Percentiles rank a stretch among this genome's conserved stretches.
phyloP scores from a whole-genome alignment of 2,113 vertebrate species.

The Nothocercus julius region DNA sequence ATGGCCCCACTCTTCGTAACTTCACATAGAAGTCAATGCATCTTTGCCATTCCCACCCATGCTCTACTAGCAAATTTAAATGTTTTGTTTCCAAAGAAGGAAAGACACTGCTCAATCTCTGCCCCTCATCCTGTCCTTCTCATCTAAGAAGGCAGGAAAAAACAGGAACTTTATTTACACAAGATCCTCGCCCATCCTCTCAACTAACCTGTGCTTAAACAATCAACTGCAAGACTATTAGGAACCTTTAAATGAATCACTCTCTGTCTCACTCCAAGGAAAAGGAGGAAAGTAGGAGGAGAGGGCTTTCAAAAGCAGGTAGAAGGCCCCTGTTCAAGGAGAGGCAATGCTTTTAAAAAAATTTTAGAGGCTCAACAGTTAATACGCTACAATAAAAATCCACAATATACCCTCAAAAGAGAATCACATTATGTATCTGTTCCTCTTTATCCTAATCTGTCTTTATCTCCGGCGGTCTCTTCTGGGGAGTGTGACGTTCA shows the following conservation, averaged over 20 bases:
- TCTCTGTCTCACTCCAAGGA: background rate
- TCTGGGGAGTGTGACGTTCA: background rate
- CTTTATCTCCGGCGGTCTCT: background rate
- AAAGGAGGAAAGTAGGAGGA: fast-evolving
- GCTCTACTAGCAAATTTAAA: background rate
- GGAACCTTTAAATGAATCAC: background rate
- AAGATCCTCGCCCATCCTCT: background rate
- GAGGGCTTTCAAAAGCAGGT: background rate
- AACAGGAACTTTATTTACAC: background rate
- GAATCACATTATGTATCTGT: background rate
- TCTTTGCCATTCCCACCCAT: background rate
- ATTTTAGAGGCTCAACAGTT: background rate
- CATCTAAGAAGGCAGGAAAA: background rate
- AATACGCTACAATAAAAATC: background rate
- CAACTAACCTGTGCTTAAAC: background rate
- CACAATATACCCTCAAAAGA: background rate
- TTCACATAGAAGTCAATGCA: background rate
- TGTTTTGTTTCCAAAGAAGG: background rate
- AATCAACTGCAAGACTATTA: background rate
- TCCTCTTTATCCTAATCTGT: background rate
- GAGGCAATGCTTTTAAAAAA: background rate
- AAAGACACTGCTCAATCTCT: background rate
- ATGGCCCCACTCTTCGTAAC: background rate
- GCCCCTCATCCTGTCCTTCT: background rate
- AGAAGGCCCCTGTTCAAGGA: background rate